phyloP scores from a whole-genome alignment of 2,797 vertebrate genomes.

The Nannoperca obscura region DNA sequence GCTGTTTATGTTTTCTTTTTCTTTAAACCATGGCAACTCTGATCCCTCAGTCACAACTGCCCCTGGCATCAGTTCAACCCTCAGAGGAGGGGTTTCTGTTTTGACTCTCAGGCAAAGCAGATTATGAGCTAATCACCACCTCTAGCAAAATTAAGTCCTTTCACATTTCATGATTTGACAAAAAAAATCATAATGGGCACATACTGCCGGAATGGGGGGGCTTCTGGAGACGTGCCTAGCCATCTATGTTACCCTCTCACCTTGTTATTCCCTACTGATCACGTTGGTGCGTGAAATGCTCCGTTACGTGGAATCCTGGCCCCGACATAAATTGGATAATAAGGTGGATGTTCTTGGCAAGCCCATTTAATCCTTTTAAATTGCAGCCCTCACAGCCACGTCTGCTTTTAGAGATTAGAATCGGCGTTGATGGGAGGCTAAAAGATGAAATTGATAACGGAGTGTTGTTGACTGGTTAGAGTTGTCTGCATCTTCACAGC shows the following conservation, averaged over 20 bases:
- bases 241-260: neutral
- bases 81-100: constrained; percentile 7
- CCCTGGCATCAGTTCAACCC: constrained; percentile 19
- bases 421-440: constrained; percentile 55
- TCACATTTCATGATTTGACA: constrained; percentile 32
- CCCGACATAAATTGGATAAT: constrained; percentile 13
- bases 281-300: constrained; percentile 22
- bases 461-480: constrained; percentile 53
- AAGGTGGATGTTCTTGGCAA: constrained; percentile 13
- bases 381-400: constrained; percentile 24
- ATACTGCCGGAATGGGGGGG: neutral
- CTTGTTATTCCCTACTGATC: neutral
- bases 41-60: constrained; percentile 56
- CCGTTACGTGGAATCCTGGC: neutral
- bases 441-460: constrained; percentile 33
- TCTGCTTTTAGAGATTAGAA: constrained; percentile 67
- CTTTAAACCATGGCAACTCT: constrained; percentile 66
- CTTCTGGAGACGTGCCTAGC: neutral
- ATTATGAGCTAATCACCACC: constrained; percentile 42
- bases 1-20: constrained; percentile 19
- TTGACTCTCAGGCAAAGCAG: constrained; percentile 20
- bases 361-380: constrained; percentile 13
- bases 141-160: constrained; percentile 12
- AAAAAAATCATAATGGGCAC: constrained; percentile 4
- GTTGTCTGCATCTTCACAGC: constrained; percentile 65